Percentiles rank a stretch among this genome's conserved stretches.
Conservation (phyloP, 1,140 invertebrate species). For the Whitmania pigra region DNA sequence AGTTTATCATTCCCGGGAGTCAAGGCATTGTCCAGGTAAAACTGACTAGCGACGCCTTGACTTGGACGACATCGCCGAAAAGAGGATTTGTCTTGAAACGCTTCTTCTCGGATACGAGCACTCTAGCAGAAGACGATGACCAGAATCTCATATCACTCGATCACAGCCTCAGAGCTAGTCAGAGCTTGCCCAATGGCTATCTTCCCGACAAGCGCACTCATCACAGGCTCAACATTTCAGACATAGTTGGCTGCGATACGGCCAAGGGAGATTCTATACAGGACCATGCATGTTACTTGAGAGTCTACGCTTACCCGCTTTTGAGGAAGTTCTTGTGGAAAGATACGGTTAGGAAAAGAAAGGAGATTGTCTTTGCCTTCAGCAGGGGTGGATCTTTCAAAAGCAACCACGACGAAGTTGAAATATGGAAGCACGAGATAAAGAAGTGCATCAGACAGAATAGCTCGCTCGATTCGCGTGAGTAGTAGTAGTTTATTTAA, state of each 20-base stretch:
- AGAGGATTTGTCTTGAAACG: too few relatives aligned
- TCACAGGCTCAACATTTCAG: constrained; percentile 20
- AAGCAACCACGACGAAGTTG: constrained; percentile 67
- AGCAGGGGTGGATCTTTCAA: constrained; percentile 65
- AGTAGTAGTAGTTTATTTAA: too few relatives aligned
- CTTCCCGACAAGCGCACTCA: background rate
- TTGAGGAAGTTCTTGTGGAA: constrained; percentile 51
- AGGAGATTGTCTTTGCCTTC: constrained; percentile 64
- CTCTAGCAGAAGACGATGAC: too few relatives aligned
- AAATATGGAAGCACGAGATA: constrained; percentile 59
- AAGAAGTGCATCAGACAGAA: constrained; percentile 21
- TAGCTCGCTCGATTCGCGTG: constrained; percentile 13
- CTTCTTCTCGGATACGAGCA: too few relatives aligned
- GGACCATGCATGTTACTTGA: constrained; percentile 61
- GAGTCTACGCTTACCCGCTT: constrained; percentile 69
- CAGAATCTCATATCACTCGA: too few relatives aligned
- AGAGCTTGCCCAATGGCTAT: too few relatives aligned
- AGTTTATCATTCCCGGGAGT: too few relatives aligned
- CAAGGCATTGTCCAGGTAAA: too few relatives aligned
- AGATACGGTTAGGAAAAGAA: constrained; percentile 52
- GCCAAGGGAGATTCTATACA: constrained; percentile 48
- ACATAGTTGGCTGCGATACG: constrained; percentile 37
- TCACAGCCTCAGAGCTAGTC: too few relatives aligned
- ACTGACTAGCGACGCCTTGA: too few relatives aligned
- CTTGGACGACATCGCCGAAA: too few relatives aligned